Conservation (phyloP, 2,797 vertebrate species). For the Pampus argenteus region DNA sequence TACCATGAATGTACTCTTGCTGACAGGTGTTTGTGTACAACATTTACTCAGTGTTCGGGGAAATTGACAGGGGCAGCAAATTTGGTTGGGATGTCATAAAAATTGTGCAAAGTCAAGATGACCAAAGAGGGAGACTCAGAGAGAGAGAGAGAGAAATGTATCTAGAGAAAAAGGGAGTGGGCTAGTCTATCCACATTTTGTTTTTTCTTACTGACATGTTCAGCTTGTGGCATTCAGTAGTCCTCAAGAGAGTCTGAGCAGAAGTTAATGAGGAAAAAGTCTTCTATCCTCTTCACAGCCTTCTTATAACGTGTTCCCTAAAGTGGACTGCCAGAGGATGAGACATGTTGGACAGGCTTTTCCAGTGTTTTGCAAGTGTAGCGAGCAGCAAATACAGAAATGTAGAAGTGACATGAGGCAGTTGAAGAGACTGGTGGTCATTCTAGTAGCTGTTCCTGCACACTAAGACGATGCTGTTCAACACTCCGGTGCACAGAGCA, state of each 20-base stretch:
- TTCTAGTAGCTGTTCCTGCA: constrained; percentile 44
- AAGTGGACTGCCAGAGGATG: constrained; percentile 57
- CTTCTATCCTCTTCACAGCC: constrained; percentile 43
- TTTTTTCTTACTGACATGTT: constrained; percentile 51
- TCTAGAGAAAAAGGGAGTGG: constrained; percentile 27
- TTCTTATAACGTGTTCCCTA: constrained; percentile 53
- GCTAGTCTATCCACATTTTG: constrained; percentile 45
- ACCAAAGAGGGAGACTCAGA: constrained; percentile 33
- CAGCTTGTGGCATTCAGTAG: constrained; percentile 53
- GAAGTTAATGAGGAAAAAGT: constrained; percentile 68
- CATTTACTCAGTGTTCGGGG: constrained; percentile 58
- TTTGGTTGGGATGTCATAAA: constrained; percentile 64
- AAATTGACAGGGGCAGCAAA: constrained; percentile 60
- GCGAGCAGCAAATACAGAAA: constrained; percentile 45
- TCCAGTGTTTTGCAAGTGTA: constrained; percentile 50
- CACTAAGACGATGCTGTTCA: constrained; percentile 9
- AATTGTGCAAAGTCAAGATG: constrained; percentile 60
- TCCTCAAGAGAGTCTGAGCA: constrained; percentile 64
- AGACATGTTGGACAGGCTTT: constrained; percentile 66
- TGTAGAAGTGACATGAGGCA: constrained; percentile 25
- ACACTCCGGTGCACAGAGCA: constrained; percentile 11
- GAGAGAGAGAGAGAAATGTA: constrained; percentile 25
- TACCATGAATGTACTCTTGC: constrained; percentile 68
- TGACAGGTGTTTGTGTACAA: constrained; percentile 75
- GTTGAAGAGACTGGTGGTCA: constrained; percentile 54